phyloP scores from a whole-genome alignment of 2,113 vertebrate species.

The Epinephelus fuscoguttatus region DNA sequence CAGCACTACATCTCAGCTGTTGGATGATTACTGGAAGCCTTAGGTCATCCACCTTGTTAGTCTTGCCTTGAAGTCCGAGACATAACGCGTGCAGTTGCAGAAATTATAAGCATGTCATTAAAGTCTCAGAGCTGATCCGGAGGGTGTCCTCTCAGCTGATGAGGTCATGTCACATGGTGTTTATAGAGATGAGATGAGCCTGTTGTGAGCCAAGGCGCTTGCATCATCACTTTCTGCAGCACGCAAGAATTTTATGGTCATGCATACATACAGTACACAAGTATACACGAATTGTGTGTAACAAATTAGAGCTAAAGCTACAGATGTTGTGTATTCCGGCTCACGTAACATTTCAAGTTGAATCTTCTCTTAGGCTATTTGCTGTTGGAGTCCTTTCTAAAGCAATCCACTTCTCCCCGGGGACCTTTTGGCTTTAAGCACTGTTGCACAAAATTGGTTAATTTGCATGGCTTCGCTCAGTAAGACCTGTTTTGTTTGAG shows the following conservation, averaged over 20 bases:
- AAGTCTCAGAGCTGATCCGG: constrained; percentile 39
- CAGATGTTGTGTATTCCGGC: constrained; percentile 17
- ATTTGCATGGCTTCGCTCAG: constrained; percentile 44
- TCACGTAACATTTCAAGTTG: constrained; percentile 16
- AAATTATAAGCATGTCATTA: constrained; percentile 54
- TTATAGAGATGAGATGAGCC: constrained; percentile 55
- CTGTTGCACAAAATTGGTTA: constrained; percentile 60
- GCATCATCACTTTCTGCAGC: constrained; percentile 46
- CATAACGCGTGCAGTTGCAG: constrained; percentile 21
- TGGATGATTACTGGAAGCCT: not conserved
- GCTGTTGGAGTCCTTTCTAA: constrained; percentile 38
- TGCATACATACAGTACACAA: not conserved
- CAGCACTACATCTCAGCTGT: constrained; percentile 4
- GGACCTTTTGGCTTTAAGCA: constrained; percentile 53
- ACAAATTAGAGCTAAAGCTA: constrained; percentile 13
- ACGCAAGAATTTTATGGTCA: not conserved
- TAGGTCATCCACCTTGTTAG: constrained; percentile 41
- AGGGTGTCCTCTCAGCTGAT: constrained; percentile 59
- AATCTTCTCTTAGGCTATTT: constrained; percentile 37
- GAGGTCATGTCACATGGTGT: constrained; percentile 71
- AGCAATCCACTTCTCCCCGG: constrained; percentile 41
- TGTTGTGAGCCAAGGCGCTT: constrained; percentile 44
- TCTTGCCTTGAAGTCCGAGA: not conserved
- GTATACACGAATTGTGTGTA: not conserved
- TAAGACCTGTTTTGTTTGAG: constrained; percentile 53